phyloP scores from a whole-genome alignment of 1,140 invertebrate genomes.

The Panagrolaimus sp. region DNA sequence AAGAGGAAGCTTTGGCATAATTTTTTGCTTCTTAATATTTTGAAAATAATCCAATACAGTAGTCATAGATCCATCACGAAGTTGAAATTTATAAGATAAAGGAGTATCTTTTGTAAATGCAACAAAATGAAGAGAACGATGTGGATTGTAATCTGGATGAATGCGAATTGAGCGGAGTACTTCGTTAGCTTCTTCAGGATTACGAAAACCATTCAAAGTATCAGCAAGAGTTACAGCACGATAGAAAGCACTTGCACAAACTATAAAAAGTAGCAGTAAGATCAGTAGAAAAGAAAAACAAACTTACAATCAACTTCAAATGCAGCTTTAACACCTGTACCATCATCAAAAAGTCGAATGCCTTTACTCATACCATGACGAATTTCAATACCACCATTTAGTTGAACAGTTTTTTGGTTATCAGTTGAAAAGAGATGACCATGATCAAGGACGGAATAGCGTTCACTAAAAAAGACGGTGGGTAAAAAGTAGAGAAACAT shows the following conservation, averaged over 20 bases:
- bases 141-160: not conserved
- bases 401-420: not conserved
- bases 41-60: slow-evolving; percentile 1
- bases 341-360: not conserved
- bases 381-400: not conserved
- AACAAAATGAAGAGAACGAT: slow-evolving; percentile 1
- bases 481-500: not conserved
- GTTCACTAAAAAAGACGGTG: not conserved
- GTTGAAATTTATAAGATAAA: not conserved
- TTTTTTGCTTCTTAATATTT: not conserved
- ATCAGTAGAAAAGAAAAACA: not conserved
- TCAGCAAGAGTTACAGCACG: not conserved
- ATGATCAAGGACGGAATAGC: not conserved
- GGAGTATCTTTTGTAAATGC: not conserved
- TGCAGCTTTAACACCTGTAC: not conserved
- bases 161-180: not conserved
- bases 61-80: not conserved
- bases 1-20: not conserved
- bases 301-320: slow-evolving; percentile 7
- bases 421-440: not conserved
- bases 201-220: not conserved
- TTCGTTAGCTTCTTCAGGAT: not conserved
- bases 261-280: not conserved
- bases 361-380: not conserved
- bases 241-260: not conserved